Conservation (phyloP, 2,797 vertebrate genomes). For the Urophycis tenuis region DNA sequence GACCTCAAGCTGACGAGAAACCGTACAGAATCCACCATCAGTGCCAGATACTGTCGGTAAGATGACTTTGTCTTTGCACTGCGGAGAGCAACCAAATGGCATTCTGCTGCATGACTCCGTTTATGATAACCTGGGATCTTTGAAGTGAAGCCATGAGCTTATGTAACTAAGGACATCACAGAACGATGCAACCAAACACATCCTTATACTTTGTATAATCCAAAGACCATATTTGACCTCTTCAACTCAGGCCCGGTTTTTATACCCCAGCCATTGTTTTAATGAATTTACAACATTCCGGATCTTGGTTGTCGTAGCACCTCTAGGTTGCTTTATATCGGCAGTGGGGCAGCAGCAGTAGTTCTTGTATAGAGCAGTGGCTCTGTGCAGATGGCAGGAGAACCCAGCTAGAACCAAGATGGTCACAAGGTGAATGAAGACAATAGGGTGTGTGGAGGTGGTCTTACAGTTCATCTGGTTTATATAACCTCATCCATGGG, state of each 20-base stretch:
- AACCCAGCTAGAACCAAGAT: not conserved
- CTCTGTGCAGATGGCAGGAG: not conserved
- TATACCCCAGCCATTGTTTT: not conserved
- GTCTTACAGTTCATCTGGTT: not conserved
- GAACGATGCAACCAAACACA: not conserved
- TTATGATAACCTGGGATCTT: slow-evolving; percentile 14
- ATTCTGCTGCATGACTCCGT: slow-evolving; percentile 22
- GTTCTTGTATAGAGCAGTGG: not conserved
- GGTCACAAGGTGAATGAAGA: not conserved
- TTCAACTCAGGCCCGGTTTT: not conserved
- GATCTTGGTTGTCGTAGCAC: not conserved
- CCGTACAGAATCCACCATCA: not conserved
- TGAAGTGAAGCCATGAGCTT: not conserved
- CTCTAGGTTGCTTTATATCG: not conserved
- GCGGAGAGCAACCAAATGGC: not conserved
- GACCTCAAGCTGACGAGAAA: not conserved
- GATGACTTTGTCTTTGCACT: not conserved
- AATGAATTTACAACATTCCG: not conserved
- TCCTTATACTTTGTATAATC: not conserved
- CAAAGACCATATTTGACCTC: not conserved
- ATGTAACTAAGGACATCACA: not conserved
- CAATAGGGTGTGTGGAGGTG: not conserved
- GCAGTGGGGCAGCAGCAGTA: not conserved
- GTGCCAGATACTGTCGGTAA: not conserved
- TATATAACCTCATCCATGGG: slow-evolving; percentile 2